Percentiles rank a stretch among this genome's conserved stretches.
These are phyloP conservation scores for Ahaetulla prasina DNA, from an alignment of 2,113 vertebrate species.

Conservation along the genomic window DNA sequence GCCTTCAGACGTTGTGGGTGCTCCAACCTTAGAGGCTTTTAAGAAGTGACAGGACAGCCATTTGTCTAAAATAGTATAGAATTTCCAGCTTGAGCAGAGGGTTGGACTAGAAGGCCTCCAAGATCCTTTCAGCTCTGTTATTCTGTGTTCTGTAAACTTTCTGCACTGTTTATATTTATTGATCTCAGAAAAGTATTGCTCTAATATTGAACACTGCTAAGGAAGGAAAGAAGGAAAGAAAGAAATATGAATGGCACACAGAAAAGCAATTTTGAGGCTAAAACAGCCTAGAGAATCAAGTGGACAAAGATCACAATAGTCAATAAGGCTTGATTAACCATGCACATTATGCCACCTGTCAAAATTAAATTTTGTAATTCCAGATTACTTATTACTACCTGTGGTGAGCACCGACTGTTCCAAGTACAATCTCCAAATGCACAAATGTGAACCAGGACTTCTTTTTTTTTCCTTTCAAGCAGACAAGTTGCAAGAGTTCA, in stretches of 20 bases:
- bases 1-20: background rate
- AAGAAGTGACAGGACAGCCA: background rate
- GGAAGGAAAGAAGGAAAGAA: background rate
- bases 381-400: slow-evolving; percentile 18
- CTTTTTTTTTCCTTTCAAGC: slow-evolving; percentile 22
- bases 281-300: background rate
- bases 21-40: background rate
- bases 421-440: slow-evolving; percentile 43
- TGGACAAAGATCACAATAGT: background rate
- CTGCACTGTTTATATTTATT: background rate
- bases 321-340: slow-evolving; percentile 3
- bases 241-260: background rate
- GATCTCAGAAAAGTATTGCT: background rate
- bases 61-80: background rate
- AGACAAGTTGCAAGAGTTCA: slow-evolving; percentile 42
- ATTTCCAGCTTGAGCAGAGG: background rate
- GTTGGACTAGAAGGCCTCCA: background rate
- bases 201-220: background rate
- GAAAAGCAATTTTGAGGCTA: background rate
- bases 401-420: slow-evolving; percentile 17
- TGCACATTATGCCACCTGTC: background rate
- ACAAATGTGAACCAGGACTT: slow-evolving; percentile 17
- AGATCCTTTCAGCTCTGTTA: background rate
- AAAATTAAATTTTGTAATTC: background rate
- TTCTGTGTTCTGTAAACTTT: background rate